A percentile compares a stretch with the other conserved stretches of the same genome.
Evolutionary conservation across 2,888 invertebrate genomes (phyloP).

Genomic region (Antitype chi): DNA sequence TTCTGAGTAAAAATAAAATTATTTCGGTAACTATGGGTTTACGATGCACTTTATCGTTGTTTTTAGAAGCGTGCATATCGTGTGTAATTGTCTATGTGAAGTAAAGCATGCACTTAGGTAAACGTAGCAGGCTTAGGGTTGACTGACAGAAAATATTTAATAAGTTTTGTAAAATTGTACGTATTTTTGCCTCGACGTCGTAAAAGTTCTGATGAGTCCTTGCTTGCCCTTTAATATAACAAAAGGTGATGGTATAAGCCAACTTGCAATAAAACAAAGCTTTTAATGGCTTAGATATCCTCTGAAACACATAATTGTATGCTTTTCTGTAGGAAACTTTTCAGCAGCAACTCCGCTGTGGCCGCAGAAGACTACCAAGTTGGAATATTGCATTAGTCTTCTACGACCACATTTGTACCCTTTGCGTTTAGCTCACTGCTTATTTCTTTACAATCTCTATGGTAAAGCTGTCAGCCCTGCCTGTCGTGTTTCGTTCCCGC

Average conservation of each 20-base stretch:
- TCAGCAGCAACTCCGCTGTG: neutral
- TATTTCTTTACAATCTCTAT: neutral
- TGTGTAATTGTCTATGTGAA: conserved; percentile 59
- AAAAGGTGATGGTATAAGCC: neutral
- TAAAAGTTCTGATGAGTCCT: conserved; percentile 1
- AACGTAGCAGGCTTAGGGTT: conserved; percentile 45
- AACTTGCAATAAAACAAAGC: conserved; percentile 12
- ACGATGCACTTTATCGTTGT: conserved; percentile 47
- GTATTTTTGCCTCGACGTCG: conserved; percentile 15
- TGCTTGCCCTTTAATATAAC: neutral
- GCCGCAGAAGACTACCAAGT: no score
- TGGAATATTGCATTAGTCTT: neutral
- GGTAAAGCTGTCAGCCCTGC: conserved; percentile 37
- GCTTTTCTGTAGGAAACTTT: neutral
- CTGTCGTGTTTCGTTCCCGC: conserved; percentile 60
- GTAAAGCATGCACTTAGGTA: conserved; percentile 44
- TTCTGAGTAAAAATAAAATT: conserved; percentile 27
- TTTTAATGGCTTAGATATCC: neutral
- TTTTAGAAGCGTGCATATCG: conserved; percentile 41
- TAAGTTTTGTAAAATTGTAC: neutral
- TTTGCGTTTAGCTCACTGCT: neutral
- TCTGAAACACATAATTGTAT: neutral
- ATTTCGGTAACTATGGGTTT: conserved; percentile 40
- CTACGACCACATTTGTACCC: neutral
- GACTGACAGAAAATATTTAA: conserved; percentile 15